Evolutionary conservation across 2,888 invertebrate genomes (phyloP), one percentile per base, ranked within the genome.

Genomic region (Melinopterus prodromus): DNA sequence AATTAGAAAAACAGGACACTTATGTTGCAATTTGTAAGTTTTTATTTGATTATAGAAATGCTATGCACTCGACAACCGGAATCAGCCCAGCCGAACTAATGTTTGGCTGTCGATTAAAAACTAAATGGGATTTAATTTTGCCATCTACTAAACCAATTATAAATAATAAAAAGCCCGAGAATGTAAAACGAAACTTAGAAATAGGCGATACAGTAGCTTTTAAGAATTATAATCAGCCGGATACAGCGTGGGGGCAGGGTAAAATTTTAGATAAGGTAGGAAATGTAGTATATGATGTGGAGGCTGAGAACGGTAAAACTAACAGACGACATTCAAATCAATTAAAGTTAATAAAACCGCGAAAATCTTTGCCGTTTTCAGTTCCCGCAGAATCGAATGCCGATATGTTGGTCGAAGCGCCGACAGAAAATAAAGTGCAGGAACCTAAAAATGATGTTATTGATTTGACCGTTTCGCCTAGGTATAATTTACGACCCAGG

Each of bases 401-500:
- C 53, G 53, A 53, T 53, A 53, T 53, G 1, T 53, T 70, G 53
- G 12, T 4, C 53, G 53, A 53, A 53, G 5, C 53, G 12, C 53
- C 53, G 53, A 1, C 53, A 7, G 53, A 53, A 53, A 53, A 53
- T 53, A 53, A 53, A 53, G 9, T 53, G 53, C 1, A 53, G 53
- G 12, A 53, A 53, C 53, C 5, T 9, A n/a, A 53, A 53, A 53
- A 53, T 53, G 53, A 53, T 12, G 53, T 53, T 53, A 53, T 53
- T 53, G 53, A 53, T 53, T 53, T 53, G 53, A 53, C 53, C 53
- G 53, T 53, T 53, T 53, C 53, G 53, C 53, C 53, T 53, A 53
- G 53, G 53, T 53, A 53, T 53, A 53, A 12, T 53, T 53, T 53
- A 53, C 53, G 53, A 53, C 53, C 53, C 53, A 53, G 7, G 7